Conservation (phyloP, 2,797 vertebrate species). For the Pygocentrus nattereri region DNA sequence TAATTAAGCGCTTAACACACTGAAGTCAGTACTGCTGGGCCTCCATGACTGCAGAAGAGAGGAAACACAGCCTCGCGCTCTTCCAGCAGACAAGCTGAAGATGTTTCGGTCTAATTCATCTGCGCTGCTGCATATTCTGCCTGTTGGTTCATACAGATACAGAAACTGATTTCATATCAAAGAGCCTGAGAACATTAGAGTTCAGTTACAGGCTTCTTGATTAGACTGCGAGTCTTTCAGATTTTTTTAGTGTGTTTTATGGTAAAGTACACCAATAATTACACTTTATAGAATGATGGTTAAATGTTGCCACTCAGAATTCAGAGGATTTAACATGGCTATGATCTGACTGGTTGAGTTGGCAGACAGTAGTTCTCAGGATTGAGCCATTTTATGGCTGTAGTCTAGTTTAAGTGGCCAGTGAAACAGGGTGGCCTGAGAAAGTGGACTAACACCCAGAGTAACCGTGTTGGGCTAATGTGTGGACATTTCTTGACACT, state of each 20-base stretch:
- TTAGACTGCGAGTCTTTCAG: neutral
- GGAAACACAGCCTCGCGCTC: slow-evolving; percentile 18
- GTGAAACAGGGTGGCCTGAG: neutral
- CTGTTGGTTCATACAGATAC: neutral
- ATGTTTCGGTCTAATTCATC: slow-evolving; percentile 15
- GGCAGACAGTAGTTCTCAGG: neutral
- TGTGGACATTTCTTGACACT: slow-evolving; percentile 14
- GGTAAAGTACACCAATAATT: neutral
- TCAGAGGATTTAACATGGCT: neutral
- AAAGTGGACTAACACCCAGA: neutral
- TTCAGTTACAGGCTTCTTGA: neutral
- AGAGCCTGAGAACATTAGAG: neutral
- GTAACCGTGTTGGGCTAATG: neutral
- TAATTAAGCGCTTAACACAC: slow-evolving; percentile 60
- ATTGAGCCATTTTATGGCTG: neutral
- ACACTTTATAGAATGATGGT: too few species aligned
- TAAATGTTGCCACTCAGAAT: neutral
- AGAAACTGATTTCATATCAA: neutral
- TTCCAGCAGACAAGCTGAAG: slow-evolving; percentile 24
- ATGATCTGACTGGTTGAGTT: neutral
- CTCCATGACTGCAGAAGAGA: slow-evolving; percentile 37
- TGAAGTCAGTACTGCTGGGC: slow-evolving; percentile 54
- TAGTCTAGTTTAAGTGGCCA: neutral
- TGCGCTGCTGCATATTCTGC: neutral
- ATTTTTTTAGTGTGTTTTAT: neutral